phyloP scores from a whole-genome alignment of 2,888 invertebrate genomes.

The Orthosia incerta region DNA sequence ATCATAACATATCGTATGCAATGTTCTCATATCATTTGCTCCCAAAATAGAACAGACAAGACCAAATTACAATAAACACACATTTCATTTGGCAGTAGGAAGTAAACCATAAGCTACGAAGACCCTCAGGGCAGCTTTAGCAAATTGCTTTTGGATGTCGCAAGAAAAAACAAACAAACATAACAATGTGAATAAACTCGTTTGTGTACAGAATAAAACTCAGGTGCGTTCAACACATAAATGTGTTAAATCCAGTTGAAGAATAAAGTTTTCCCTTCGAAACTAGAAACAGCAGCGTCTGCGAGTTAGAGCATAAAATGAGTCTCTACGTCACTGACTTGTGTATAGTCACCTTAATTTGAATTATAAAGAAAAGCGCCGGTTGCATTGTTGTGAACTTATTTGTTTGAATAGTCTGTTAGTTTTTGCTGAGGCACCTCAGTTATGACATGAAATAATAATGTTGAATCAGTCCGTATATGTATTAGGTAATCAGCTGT shows the following conservation, averaged over 20 bases:
- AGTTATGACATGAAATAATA: not conserved
- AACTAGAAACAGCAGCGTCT: slow-evolving; percentile 56
- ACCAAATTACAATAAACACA: slow-evolving; percentile 51
- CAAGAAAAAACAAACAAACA: slow-evolving; percentile 47
- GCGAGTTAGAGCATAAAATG: slow-evolving; percentile 56
- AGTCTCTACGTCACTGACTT: slow-evolving; percentile 33
- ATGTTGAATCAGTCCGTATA: not conserved
- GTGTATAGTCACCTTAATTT: slow-evolving; percentile 41
- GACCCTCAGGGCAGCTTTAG: slow-evolving; percentile 50
- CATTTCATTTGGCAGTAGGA: slow-evolving; percentile 49
- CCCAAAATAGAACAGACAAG: not conserved
- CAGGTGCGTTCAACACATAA: slow-evolving; percentile 54
- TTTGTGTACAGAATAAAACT: slow-evolving; percentile 28
- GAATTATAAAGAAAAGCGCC: slow-evolving; percentile 49
- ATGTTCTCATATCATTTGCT: not conserved
- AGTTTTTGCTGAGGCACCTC: not conserved
- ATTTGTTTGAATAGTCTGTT: slow-evolving; percentile 25
- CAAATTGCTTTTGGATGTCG: slow-evolving; percentile 55
- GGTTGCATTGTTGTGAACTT: slow-evolving; percentile 17
- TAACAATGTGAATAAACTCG: slow-evolving; percentile 47
- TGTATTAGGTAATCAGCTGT: not conserved
- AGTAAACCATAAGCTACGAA: slow-evolving; percentile 35
- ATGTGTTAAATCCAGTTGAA: slow-evolving; percentile 51
- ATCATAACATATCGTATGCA: not conserved
- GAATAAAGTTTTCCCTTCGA: slow-evolving; percentile 56